Conservation (phyloP, 2,797 vertebrate genomes). For the Macropus fuliginosus region DNA sequence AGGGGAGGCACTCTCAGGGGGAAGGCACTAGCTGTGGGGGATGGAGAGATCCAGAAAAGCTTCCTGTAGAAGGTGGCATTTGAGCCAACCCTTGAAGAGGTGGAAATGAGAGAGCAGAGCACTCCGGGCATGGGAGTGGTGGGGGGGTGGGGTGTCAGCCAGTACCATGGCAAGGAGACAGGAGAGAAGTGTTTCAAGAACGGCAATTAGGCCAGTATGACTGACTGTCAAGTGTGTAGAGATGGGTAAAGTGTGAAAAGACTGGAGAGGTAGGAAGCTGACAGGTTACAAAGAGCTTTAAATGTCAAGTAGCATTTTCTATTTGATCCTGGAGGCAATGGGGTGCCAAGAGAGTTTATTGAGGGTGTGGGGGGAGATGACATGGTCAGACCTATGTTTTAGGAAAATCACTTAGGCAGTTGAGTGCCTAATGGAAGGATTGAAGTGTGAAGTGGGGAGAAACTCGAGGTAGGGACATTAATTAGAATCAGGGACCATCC, state of each 20-base stretch:
- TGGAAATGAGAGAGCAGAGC: neutral
- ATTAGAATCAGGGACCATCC: neutral
- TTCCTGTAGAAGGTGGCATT: neutral
- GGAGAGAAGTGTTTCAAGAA: neutral
- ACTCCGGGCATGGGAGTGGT: neutral
- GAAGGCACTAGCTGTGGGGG: neutral
- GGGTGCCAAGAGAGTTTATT: neutral
- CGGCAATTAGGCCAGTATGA: neutral
- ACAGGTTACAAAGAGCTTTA: slow-evolving; percentile 1
- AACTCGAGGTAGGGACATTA: neutral
- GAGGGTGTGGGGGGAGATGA: neutral
- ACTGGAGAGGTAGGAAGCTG: neutral
- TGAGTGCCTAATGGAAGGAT: neutral
- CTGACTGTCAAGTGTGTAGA: neutral
- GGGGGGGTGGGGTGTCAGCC: neutral
- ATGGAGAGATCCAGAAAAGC: neutral
- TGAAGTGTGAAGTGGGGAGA: neutral
- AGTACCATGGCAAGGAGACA: neutral
- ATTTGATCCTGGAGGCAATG: neutral
- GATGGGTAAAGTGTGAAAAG: neutral
- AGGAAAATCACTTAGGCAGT: neutral
- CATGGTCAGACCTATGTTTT: neutral
- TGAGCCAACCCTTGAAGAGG: neutral
- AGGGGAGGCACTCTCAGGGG: neutral
- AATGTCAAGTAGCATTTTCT: neutral